These are phyloP conservation scores for Stenodema calcarata DNA, from an alignment of 2,888 invertebrate species.

Conservation along the genomic window DNA sequence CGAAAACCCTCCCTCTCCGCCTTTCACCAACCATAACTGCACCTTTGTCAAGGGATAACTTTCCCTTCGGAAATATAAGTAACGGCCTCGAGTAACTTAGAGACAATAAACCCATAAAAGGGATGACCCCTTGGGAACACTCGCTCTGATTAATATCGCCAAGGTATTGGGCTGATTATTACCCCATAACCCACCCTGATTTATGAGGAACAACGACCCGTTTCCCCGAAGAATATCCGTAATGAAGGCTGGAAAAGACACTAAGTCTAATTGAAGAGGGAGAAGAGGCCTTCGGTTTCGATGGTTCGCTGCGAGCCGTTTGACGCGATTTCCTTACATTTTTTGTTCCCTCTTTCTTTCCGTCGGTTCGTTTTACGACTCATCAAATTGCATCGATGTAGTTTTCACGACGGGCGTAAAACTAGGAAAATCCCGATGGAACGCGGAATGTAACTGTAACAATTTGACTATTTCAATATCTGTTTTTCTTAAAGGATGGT, in stretches of 20 bases:
- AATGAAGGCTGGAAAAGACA: slow-evolving; percentile 48
- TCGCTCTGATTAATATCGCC: slow-evolving; percentile 46
- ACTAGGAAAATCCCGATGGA: no score
- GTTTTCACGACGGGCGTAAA: background rate
- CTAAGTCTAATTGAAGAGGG: slow-evolving; percentile 42
- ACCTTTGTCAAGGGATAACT: slow-evolving; percentile 13
- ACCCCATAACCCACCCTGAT: slow-evolving; percentile 45
- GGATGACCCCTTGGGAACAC: slow-evolving; percentile 43
- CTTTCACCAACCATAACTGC: background rate
- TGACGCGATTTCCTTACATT: background rate
- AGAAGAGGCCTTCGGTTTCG: background rate
- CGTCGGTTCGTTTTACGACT: background rate
- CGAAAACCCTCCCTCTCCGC: background rate
- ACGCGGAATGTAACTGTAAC: no score
- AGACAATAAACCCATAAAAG: slow-evolving; percentile 48
- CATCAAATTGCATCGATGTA: background rate
- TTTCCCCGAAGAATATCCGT: slow-evolving; percentile 31
- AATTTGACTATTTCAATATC: no score
- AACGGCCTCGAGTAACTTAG: slow-evolving; percentile 44
- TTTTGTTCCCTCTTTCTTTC: no score
- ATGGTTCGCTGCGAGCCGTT: background rate
- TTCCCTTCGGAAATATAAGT: slow-evolving; percentile 41
- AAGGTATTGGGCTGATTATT: slow-evolving; percentile 47
- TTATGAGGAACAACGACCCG: slow-evolving; percentile 15
- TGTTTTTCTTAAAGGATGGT: no score